Percentiles rank a stretch among this genome's conserved stretches.
phyloP scores from a whole-genome alignment of 1,140 invertebrate species.

The Venturia canescens region DNA sequence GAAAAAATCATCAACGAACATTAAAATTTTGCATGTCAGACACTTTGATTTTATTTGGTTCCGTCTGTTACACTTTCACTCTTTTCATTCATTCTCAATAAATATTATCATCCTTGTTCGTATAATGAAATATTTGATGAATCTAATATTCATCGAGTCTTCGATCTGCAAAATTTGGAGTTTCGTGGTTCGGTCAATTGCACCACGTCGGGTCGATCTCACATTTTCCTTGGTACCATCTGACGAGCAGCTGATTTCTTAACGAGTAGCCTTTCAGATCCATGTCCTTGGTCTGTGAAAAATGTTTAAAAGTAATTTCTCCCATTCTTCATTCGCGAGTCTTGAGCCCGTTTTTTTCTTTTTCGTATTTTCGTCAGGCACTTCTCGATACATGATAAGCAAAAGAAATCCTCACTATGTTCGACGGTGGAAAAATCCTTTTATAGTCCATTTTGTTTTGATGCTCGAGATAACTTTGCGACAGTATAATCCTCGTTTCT shows the following conservation, averaged over 20 bases:
- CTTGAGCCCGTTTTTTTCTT: no score
- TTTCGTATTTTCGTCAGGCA: no score
- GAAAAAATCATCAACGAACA: no score
- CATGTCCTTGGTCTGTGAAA: conserved; percentile 74
- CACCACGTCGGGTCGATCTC: conserved; percentile 86
- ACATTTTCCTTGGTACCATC: conserved; percentile 92
- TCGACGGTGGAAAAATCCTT: conserved; percentile 86
- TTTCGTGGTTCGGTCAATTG: conserved; percentile 56
- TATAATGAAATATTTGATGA: not conserved
- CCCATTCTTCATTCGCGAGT: no score
- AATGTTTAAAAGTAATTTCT: conserved; percentile 40
- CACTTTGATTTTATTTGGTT: no score
- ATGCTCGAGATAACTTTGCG: conserved; percentile 87
- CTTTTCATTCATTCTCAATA: conserved; percentile 1
- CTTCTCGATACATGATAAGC: conserved; percentile 44
- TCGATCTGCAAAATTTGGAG: not conserved
- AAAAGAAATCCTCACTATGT: conserved; percentile 79
- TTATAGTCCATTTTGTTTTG: conserved; percentile 86
- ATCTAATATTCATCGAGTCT: not conserved
- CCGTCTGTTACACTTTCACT: no score
- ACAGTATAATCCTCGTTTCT: conserved; percentile 79
- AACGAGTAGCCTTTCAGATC: conserved; percentile 77
- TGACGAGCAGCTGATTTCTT: conserved; percentile 83
- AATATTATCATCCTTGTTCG: not conserved
- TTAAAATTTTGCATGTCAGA: no score